Conservation (phyloP, 1,140 invertebrate species). For the Scaptomyza hsui region DNA sequence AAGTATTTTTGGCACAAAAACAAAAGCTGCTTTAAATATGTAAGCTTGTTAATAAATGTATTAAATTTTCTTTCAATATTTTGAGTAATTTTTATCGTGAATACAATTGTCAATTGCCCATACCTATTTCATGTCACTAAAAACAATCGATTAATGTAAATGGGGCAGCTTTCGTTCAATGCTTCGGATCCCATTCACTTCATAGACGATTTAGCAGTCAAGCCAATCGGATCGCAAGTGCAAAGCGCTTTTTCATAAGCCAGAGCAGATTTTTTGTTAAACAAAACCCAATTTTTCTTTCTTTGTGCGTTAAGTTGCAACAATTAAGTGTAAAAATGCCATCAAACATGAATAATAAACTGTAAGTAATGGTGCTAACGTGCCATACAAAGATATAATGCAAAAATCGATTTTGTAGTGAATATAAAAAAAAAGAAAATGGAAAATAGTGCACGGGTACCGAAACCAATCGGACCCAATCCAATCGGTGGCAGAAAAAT, state of each 20-base stretch:
- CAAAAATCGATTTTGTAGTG: constrained; percentile 82
- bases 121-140: not conserved
- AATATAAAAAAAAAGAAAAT: constrained; percentile 45
- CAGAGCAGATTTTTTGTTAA: constrained; percentile 42
- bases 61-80: too few species aligned
- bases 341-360: constrained; percentile 84
- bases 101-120: not conserved
- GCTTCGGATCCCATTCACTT: constrained; percentile 11
- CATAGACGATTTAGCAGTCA: constrained; percentile 42
- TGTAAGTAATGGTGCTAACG: constrained; percentile 77
- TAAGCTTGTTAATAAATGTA: too few species aligned
- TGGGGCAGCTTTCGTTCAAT: constrained; percentile 11
- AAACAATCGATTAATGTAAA: constrained; percentile 1
- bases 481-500: constrained; percentile 70
- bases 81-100: too few species aligned
- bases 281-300: constrained; percentile 57
- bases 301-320: constrained; percentile 78
- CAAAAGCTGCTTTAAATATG: not conserved
- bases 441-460: constrained; percentile 60
- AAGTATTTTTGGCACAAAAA: too few species aligned
- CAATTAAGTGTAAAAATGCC: constrained; percentile 82
- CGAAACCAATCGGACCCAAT: constrained; percentile 45
- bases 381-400: constrained; percentile 59
- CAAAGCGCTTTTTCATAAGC: constrained; percentile 31
- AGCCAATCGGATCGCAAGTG: constrained; percentile 50